Evolutionary conservation across 2,888 invertebrate species (phyloP), one percentile per base, ranked within the genome.

Genomic region (Nysson spinosus): DNA sequence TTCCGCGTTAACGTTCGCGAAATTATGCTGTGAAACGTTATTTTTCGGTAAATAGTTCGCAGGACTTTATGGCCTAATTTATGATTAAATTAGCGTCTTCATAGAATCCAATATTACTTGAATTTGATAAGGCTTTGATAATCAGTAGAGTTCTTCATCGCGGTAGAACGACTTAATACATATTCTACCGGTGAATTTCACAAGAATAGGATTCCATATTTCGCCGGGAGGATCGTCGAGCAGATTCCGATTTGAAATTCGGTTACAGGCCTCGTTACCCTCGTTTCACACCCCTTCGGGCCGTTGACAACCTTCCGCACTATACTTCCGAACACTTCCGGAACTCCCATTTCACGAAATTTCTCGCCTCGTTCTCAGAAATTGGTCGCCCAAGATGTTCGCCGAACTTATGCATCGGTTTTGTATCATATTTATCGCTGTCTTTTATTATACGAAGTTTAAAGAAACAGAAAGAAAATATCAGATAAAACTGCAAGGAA

Each of bases 191-290:
- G 44, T 44, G 35, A 50, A 47, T 61, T 67, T 55, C n/a, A 26
- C 11, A 26, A 64, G 56, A 75, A 75, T 62, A 26, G 39, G 50
- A 67, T 67, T 57, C 16, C 28, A 58, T 46, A 62, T 47, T 43
- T 40, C 56, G 39, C 46, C 42, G 67, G 61, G 51, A 72, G 68
- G 72, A 74, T 74, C 63, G 68, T 68, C 57, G 57, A 39, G 40
- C 30, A 39, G 54, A 63, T 58, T 66, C 34, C 69, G 69, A 74
- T 69, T 77, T 71, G 69, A 75, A 79, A 79, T 78, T 78, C 71
- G 69, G 72, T 77, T 75, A 78, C 71, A 68, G 63, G 76, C 75
- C 72, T 80, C 75, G 78, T 79, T 79, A 73, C 75, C 71, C 70
- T 69, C 72, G 63, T 76, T 77, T 76, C 61, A 55, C 71, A 52